Percentiles rank a stretch among this genome's conserved stretches.
Evolutionary conservation across 2,113 vertebrate genomes (phyloP).

Genomic region (Cyphomyrus discorhynchus): DNA sequence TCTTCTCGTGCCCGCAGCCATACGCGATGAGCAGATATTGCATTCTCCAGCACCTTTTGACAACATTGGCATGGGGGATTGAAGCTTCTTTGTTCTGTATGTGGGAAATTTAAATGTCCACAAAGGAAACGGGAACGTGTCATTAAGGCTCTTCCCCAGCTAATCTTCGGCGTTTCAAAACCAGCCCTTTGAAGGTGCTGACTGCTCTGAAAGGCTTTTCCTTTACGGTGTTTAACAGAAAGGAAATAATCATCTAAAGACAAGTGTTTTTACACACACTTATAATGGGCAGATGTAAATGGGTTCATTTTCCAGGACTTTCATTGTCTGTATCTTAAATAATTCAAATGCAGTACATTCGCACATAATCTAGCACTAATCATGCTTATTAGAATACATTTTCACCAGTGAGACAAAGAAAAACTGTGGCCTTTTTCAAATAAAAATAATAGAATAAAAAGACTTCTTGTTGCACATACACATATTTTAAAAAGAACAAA

Average conservation of each 20-base stretch:
- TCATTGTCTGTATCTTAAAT: constrained; percentile 1
- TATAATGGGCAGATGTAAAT: constrained; percentile 5
- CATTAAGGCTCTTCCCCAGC: neutral
- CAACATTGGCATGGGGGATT: neutral
- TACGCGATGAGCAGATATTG: neutral
- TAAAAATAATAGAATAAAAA: neutral
- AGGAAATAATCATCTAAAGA: neutral
- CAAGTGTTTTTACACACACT: constrained; percentile 8
- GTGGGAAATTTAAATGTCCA: constrained; percentile 6
- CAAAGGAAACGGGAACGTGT: neutral
- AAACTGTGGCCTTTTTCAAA: neutral
- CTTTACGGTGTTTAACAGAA: neutral
- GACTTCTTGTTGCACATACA: neutral
- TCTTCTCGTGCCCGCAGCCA: neutral
- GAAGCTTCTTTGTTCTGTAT: neutral
- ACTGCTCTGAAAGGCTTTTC: neutral
- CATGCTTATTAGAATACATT: neutral
- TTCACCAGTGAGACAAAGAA: neutral
- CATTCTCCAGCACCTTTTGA: neutral
- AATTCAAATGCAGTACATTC: neutral
- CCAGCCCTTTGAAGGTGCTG: neutral
- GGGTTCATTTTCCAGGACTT: neutral
- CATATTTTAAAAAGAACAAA: neutral
- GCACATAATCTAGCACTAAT: neutral
- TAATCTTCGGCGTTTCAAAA: neutral